Percentiles rank a stretch among this genome's conserved stretches.
These are phyloP conservation scores for Amblyopsis rosae DNA, from an alignment of 2,113 vertebrate genomes.

Conservation along the genomic window DNA sequence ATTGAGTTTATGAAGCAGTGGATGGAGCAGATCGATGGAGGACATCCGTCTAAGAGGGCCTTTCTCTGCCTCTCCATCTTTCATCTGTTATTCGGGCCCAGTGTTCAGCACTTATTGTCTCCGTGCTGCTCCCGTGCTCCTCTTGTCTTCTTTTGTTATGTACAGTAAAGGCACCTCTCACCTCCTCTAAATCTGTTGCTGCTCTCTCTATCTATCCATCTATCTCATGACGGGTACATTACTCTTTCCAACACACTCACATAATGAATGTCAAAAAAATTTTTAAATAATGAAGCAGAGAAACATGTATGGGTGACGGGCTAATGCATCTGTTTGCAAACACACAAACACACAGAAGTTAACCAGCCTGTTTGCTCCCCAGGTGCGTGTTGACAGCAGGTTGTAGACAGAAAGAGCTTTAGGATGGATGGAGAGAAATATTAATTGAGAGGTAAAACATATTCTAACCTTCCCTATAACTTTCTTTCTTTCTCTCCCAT, in stretches of 20 bases:
- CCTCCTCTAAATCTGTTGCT: background rate
- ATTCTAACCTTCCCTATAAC: too few species aligned
- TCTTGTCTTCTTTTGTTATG: background rate
- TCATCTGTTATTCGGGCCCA: background rate
- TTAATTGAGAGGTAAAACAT: background rate
- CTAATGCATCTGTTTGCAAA: too few species aligned
- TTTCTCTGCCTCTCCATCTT: background rate
- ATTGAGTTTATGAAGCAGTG: slow-evolving; percentile 17
- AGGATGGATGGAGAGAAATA: background rate
- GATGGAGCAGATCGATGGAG: slow-evolving; percentile 16
- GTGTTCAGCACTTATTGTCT: background rate
- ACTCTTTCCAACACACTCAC: background rate
- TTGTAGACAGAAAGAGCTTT: background rate
- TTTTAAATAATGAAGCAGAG: slow-evolving; percentile 3
- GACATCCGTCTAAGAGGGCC: slow-evolving; percentile 2
- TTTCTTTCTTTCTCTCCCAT: background rate
- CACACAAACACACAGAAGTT: background rate
- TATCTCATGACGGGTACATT: background rate
- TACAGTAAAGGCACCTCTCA: background rate
- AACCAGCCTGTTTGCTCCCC: slow-evolving; percentile 12
- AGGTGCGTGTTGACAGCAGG: background rate
- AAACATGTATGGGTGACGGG: too few species aligned
- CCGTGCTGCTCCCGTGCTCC: background rate
- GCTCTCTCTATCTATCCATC: background rate
- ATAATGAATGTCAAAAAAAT: too few species aligned